Evolutionary conservation across 2,797 vertebrate species (phyloP).

Genomic region (Hypotaenidia okinawae): DNA sequence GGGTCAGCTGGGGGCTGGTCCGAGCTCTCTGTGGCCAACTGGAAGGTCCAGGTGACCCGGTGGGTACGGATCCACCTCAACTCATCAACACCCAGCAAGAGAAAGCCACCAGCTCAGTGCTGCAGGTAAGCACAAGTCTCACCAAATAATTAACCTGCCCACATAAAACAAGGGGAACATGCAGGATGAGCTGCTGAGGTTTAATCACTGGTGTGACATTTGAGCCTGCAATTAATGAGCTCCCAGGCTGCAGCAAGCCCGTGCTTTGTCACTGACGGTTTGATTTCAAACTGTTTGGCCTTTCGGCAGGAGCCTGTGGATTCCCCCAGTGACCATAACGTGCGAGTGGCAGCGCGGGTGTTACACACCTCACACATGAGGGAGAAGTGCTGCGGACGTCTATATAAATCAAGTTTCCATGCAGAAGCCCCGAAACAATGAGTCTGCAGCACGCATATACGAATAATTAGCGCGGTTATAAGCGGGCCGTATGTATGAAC

Average conservation of each 20-base stretch:
- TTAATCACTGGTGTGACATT: not conserved
- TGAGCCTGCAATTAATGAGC: not conserved
- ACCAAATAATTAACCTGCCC: not conserved
- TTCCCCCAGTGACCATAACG: not conserved
- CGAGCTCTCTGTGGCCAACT: rapidly evolving
- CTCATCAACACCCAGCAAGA: not conserved
- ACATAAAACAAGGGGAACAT: rapidly evolving
- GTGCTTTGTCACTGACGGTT: not conserved
- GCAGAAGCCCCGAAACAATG: not conserved
- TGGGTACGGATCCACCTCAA: rapidly evolving
- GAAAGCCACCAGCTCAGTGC: rapidly evolving
- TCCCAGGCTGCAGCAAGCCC: not conserved
- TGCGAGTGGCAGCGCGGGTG: rapidly evolving
- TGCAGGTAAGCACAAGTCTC: not conserved
- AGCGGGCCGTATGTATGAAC: not conserved
- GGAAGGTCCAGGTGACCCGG: not conserved
- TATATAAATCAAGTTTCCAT: not conserved
- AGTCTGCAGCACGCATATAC: not conserved
- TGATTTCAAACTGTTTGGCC: not conserved
- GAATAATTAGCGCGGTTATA: not conserved
- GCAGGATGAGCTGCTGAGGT: not conserved
- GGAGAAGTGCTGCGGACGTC: not conserved
- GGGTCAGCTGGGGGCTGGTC: not conserved
- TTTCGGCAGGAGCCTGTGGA: not conserved
- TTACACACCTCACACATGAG: rapidly evolving